Evolutionary conservation across 1,140 invertebrate genomes (phyloP).

Genomic region (Hypsibius dujardini): DNA sequence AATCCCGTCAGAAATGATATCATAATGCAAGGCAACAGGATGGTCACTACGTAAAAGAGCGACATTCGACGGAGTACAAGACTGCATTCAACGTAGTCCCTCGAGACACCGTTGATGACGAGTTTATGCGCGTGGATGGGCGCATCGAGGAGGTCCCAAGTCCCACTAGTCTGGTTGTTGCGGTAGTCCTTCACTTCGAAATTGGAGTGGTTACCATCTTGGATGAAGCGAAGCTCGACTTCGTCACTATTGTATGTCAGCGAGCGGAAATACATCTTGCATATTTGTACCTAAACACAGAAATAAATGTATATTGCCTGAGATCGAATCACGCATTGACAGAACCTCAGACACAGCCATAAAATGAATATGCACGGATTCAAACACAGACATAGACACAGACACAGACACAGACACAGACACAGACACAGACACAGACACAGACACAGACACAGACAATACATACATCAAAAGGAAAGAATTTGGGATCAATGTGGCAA

Average conservation of each 20-base stretch:
- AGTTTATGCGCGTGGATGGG: constrained; percentile 53
- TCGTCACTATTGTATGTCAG: constrained; percentile 98
- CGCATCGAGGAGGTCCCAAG: constrained; percentile 96
- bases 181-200: constrained; percentile 91
- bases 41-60: constrained; percentile 95
- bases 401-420: neutral
- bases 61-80: constrained; percentile 58
- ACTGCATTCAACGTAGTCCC: constrained; percentile 4
- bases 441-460: neutral
- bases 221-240: constrained; percentile 65
- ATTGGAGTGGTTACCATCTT: constrained; percentile 72
- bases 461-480: constrained; percentile 50
- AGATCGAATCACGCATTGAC: neutral
- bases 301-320: neutral
- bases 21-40: constrained; percentile 91
- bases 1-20: constrained; percentile 96
- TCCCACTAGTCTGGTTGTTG: constrained; percentile 69
- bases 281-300: constrained; percentile 56
- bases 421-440: neutral
- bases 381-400: neutral
- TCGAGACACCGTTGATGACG: neutral
- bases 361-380: neutral
- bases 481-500: constrained; percentile 77
- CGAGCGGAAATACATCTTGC: constrained; percentile 96
- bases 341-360: no score